Evolutionary conservation across 2,888 invertebrate species (phyloP).

Genomic region (Hermodice carunculata): DNA sequence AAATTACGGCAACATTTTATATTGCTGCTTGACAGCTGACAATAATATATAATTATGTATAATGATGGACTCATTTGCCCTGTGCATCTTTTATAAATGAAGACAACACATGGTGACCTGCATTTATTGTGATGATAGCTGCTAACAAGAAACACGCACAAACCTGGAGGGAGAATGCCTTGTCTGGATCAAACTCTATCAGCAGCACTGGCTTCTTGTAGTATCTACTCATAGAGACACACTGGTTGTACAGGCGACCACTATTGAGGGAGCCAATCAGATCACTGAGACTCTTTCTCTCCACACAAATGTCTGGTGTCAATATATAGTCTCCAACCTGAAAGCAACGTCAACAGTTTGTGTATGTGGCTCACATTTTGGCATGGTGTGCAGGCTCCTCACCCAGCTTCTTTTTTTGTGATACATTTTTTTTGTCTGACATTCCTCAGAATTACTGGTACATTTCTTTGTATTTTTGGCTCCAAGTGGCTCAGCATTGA

Average conservation of each 20-base stretch:
- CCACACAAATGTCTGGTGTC: constrained; percentile 96
- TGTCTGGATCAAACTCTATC: constrained; percentile 96
- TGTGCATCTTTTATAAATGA: background rate
- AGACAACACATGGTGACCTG: background rate
- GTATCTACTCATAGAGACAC: constrained; percentile 88
- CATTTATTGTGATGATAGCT: no score
- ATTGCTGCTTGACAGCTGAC: no score
- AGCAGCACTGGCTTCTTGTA: constrained; percentile 79
- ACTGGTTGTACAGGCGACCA: constrained; percentile 95
- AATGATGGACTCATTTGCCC: no score
- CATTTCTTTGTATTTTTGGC: no score
- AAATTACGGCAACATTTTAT: no score
- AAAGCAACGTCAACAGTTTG: constrained; percentile 48
- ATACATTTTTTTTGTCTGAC: no score
- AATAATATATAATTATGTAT: no score
- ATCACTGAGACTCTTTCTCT: constrained; percentile 96
- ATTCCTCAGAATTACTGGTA: no score
- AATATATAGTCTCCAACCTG: constrained; percentile 98
- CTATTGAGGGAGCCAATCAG: constrained; percentile 94
- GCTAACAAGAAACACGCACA: background rate
- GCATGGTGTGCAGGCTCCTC: no score
- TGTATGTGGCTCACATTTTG: no score
- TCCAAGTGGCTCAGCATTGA: no score
- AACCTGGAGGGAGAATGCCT: constrained; percentile 89
- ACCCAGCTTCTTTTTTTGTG: no score